These are phyloP conservation scores for Capreolus pygargus DNA, from an alignment of 2,113 vertebrate genomes.

Conservation along the genomic window DNA sequence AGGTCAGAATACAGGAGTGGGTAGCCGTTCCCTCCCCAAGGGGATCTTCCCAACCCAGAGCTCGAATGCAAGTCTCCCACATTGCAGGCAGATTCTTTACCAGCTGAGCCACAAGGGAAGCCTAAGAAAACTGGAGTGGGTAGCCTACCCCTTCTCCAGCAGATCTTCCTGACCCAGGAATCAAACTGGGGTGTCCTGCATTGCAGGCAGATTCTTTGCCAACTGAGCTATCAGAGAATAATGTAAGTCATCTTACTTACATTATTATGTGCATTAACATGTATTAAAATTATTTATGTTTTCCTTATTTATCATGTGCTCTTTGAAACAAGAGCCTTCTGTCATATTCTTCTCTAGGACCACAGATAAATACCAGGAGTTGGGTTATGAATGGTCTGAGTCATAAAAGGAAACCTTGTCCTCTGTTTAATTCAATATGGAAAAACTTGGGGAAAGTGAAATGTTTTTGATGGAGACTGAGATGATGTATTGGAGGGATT, in stretches of 20 bases:
- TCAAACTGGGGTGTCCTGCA: not conserved
- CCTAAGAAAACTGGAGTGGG: not conserved
- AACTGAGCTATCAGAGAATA: not conserved
- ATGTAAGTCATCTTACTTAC: not conserved
- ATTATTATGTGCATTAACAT: not conserved
- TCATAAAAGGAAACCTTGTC: not conserved
- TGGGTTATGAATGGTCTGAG: not conserved
- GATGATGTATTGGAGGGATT: not conserved
- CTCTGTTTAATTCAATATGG: not conserved
- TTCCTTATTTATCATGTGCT: not conserved
- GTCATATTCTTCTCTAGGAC: not conserved
- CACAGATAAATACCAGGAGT: not conserved
- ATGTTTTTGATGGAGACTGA: not conserved
- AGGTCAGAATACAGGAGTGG: not conserved
- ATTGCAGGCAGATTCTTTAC: not conserved
- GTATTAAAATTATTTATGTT: not conserved
- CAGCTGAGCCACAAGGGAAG: not conserved
- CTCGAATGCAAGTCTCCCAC: accelerated
- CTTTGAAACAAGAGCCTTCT: not conserved
- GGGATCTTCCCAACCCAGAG: not conserved
- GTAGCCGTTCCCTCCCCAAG: not conserved
- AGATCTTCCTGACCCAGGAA: not conserved
- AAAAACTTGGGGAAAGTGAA: not conserved
- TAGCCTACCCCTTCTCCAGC: not conserved
- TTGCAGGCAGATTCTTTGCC: not conserved